Base-by-base conservation (phyloP, 2,888 invertebrate genomes). In the Torymus auratus region DNA sequence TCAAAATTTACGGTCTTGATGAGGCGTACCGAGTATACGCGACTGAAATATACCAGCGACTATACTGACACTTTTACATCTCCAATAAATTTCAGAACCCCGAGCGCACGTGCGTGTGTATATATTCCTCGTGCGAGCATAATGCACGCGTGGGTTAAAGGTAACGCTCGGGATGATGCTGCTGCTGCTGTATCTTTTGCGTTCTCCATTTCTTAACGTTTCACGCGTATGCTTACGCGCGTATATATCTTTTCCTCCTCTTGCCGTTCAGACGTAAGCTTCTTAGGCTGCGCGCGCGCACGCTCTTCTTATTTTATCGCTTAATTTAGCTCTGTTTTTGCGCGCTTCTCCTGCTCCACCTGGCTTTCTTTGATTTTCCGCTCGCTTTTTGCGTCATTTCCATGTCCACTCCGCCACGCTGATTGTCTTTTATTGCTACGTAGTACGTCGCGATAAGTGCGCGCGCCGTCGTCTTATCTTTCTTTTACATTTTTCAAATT, bases 1-100 rank as follows among this genome's bases (percentile, higher is more conserved):
- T 62, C 60, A 15, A 61, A 78, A 78, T 73, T 78, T 78, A 78
- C 55, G 72, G 68, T 50, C 73, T 78, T 67, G 67, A 78, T 78
- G 68, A 78, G 72, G 60, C 15, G 55, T 15, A 60, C 73, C 50
- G 60, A 41, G 67, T 23, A 50, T 55, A 20, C 12, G 20, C 23
- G 23, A 23, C 23, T 72, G 58, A 11, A 68, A 60, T 61, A 55
- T 67, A 72, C 55, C 67, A 61, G 55, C 62, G 68, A 78, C 60
- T 20, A 20, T 20, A 68, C 73, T 73, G 73, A 73, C 78, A 52
- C 68, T 78, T 78, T 78, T 73, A 78, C 68, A 78, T 68, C 72
- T 55, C 17, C 73, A 56, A 78, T 78, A 78, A 78, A 78, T 78
- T 73, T 78, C 23, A 53, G 20, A 55, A n/a, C 28, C 53, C 61